phyloP scores from a whole-genome alignment of 2,888 invertebrate species.

The Malthinus flaveolus region DNA sequence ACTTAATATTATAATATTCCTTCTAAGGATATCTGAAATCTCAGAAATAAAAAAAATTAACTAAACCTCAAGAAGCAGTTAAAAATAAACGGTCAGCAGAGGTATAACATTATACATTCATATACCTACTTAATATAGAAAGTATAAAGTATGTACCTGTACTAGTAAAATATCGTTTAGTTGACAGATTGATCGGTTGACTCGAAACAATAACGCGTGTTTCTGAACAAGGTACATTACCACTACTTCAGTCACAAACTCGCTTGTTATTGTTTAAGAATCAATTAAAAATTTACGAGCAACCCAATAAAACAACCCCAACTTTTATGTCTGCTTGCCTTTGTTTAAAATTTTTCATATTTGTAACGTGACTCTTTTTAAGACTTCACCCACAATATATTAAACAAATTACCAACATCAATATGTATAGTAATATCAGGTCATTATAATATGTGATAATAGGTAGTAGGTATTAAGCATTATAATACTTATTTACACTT shows the following conservation, averaged over 20 bases:
- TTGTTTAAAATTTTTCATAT: conserved; percentile 33
- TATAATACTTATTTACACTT: too few relatives aligned
- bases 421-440: conserved; percentile 22
- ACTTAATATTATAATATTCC: too few relatives aligned
- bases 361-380: conserved; percentile 36
- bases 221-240: conserved; percentile 30
- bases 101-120: too few relatives aligned
- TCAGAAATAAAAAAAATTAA: too few relatives aligned
- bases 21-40: too few relatives aligned
- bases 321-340: conserved; percentile 33
- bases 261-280: conserved; percentile 39
- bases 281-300: conserved; percentile 40
- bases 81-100: neutral
- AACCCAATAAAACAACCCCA: conserved; percentile 35
- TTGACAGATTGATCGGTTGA: conserved; percentile 30
- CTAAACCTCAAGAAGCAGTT: too few relatives aligned
- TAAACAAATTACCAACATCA: conserved; percentile 28
- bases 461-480: too few relatives aligned
- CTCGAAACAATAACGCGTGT: conserved; percentile 29
- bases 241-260: conserved; percentile 12
- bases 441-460: neutral
- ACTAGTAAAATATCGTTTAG: conserved; percentile 14
- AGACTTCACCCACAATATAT: conserved; percentile 22
- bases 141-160: too few relatives aligned
- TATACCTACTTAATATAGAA: too few relatives aligned